phyloP scores from a whole-genome alignment of 2,888 invertebrate species.

The Tenthredo scrophulariae region DNA sequence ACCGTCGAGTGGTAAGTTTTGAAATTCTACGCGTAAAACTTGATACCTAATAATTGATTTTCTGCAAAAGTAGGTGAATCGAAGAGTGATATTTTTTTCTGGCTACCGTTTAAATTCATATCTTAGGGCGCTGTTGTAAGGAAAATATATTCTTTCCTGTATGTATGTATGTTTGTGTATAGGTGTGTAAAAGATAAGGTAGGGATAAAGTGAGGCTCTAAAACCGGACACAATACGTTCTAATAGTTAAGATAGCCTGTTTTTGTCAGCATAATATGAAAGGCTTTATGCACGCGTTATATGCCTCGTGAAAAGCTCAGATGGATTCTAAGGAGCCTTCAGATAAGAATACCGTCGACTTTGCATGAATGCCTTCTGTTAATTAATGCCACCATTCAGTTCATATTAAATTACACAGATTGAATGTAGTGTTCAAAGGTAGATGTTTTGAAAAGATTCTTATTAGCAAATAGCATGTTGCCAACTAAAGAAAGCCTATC shows the following conservation, averaged over 20 bases:
- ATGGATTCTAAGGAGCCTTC: constrained; percentile 51
- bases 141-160: background rate
- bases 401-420: constrained; percentile 69
- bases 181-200: constrained; percentile 24
- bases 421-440: constrained; percentile 65
- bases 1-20: background rate
- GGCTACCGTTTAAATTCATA: background rate
- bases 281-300: constrained; percentile 52
- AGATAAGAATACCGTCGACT: constrained; percentile 63
- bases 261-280: constrained; percentile 50
- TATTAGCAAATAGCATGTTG: constrained; percentile 65
- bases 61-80: background rate
- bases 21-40: background rate
- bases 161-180: background rate
- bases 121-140: background rate
- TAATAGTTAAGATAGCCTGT: constrained; percentile 49
- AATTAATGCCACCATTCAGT: constrained; percentile 70
- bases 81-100: background rate
- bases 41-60: background rate
- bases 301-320: constrained; percentile 50
- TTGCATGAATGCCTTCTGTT: constrained; percentile 67
- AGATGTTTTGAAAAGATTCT: constrained; percentile 68
- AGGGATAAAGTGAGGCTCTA: constrained; percentile 32
- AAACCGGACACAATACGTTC: constrained; percentile 49
- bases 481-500: constrained; percentile 53